Conservation (phyloP, 2,797 vertebrate species). For the Xenentodon cancila region DNA sequence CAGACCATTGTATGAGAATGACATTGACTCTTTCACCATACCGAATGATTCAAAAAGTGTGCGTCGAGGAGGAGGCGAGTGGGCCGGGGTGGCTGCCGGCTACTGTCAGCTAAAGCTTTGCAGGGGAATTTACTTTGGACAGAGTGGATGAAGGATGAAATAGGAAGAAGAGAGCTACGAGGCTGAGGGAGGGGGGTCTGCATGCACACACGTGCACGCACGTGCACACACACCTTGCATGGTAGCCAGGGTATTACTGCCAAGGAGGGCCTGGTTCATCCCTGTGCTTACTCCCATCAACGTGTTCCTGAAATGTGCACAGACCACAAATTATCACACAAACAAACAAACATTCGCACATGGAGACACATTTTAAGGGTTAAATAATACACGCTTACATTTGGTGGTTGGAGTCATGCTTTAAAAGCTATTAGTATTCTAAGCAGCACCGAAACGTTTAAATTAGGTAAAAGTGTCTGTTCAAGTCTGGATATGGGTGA, state of each 20-base stretch:
- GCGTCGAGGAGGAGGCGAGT: slow-evolving; percentile 39
- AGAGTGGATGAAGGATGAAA: slow-evolving; percentile 65
- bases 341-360: slow-evolving; percentile 32
- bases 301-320: slow-evolving; percentile 86
- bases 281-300: slow-evolving; percentile 91
- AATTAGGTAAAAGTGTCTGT: too few relatives aligned
- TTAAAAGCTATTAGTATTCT: too few relatives aligned
- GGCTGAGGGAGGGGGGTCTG: not conserved
- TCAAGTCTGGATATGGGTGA: too few relatives aligned
- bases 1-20: slow-evolving; percentile 63
- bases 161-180: slow-evolving; percentile 37
- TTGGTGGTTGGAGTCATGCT: too few relatives aligned
- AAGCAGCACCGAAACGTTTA: too few relatives aligned
- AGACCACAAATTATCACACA: slow-evolving; percentile 30
- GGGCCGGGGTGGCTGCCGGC: slow-evolving; percentile 31
- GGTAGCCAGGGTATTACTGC: slow-evolving; percentile 91
- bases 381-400: slow-evolving; percentile 19
- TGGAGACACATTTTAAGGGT: slow-evolving; percentile 49
- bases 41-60: slow-evolving; percentile 64
- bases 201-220: not conserved
- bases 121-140: slow-evolving; percentile 55
- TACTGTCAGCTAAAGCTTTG: slow-evolving; percentile 34
- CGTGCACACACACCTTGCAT: slow-evolving; percentile 85
- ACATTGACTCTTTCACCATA: slow-evolving; percentile 74
- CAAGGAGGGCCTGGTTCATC: slow-evolving; percentile 90